Percentiles rank a stretch among this genome's conserved stretches.
Conservation (phyloP, 2,888 invertebrate genomes). For the Steinernema carpocapsae region DNA sequence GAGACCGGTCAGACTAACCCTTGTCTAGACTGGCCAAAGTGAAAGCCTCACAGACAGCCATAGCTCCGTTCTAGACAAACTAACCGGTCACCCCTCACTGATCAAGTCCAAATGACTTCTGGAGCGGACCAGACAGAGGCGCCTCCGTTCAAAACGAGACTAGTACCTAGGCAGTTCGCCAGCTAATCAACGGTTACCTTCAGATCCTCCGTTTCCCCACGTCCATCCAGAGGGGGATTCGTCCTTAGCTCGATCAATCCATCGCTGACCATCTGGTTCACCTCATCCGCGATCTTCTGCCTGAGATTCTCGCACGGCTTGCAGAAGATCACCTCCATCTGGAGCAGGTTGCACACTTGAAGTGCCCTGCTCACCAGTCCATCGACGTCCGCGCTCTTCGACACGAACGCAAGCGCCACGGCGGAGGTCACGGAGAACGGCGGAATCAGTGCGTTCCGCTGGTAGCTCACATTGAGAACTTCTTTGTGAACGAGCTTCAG, state of each 20-base stretch:
- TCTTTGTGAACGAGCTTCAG: conserved; percentile 39
- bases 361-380: conserved; percentile 28
- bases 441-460: conserved; percentile 56
- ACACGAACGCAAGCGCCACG: conserved; percentile 8
- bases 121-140: too few species aligned
- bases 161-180: too few species aligned
- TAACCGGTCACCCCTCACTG: too few species aligned
- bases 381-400: neutral
- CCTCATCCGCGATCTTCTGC: conserved; percentile 41
- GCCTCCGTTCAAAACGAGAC: too few species aligned
- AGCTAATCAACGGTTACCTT: conserved; percentile 2
- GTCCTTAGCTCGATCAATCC: neutral
- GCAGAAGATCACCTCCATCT: conserved; percentile 39
- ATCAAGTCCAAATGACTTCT: too few species aligned
- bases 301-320: conserved; percentile 57
- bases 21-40: too few species aligned
- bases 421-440: conserved; percentile 54
- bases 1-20: too few species aligned
- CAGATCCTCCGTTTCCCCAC: neutral
- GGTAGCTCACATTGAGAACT: conserved; percentile 57
- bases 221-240: neutral
- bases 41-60: too few species aligned
- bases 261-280: conserved; percentile 1
- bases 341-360: conserved; percentile 36
- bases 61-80: too few species aligned